Evolutionary conservation across 2,888 invertebrate species (phyloP).

Genomic region (Stenchaetothrips biformis): DNA sequence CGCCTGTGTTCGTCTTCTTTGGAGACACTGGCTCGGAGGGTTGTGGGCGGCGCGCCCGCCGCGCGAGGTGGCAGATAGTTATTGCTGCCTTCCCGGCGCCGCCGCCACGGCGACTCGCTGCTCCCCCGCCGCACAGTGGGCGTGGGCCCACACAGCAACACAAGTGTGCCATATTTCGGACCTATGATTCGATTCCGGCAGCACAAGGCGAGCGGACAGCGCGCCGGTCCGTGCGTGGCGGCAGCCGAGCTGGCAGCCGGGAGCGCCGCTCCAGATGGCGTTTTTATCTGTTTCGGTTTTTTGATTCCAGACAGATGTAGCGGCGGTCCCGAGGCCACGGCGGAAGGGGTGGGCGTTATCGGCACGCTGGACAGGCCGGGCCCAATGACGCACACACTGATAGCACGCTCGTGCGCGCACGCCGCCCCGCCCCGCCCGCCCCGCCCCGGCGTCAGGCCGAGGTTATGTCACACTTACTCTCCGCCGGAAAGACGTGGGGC

Average conservation of each 20-base stretch:
- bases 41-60: too few relatives aligned
- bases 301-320: background rate
- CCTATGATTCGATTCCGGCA: background rate
- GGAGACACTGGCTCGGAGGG: too few relatives aligned
- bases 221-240: background rate
- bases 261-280: background rate
- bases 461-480: slow-evolving; percentile 25
- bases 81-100: too few relatives aligned
- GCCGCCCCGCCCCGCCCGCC: background rate
- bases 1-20: too few relatives aligned
- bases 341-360: background rate
- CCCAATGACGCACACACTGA: slow-evolving; percentile 21
- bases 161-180: slow-evolving; percentile 9
- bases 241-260: too few relatives aligned
- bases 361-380: background rate
- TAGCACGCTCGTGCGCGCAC: background rate
- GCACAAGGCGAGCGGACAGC: background rate
- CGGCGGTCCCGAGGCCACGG: background rate
- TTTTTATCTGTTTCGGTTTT: slow-evolving; percentile 12
- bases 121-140: background rate
- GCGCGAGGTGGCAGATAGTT: too few relatives aligned
- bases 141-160: background rate
- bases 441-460: background rate
- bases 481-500: background rate
- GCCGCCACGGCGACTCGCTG: background rate